A percentile compares a stretch with the other conserved stretches of the same genome.
Evolutionary conservation across 53 echinoderm and acorn worm species (phyloP).

Genomic region (Crossaster papposus): DNA sequence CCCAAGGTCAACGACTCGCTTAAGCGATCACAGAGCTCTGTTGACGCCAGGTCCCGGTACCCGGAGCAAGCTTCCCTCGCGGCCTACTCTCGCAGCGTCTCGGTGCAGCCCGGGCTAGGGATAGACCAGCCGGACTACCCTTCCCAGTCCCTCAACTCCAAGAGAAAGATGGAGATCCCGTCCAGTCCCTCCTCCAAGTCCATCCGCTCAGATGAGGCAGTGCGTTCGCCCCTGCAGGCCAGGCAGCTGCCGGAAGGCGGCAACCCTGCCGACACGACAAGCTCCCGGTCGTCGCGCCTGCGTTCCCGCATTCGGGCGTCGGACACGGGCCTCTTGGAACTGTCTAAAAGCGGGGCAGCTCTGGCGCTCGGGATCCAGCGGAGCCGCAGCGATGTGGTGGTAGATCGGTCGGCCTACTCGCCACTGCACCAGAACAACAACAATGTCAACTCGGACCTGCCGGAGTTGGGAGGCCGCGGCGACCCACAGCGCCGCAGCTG

Average conservation of each 20-base stretch:
- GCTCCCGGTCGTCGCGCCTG: background rate
- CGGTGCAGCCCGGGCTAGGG: background rate
- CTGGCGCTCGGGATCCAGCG: slow-evolving; percentile 36
- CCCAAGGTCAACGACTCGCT: slow-evolving; percentile 8
- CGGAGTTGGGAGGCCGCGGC: slow-evolving; percentile 18
- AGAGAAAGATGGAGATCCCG: slow-evolving; percentile 31
- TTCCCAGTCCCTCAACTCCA: background rate
- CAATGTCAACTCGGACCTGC: slow-evolving; percentile 75
- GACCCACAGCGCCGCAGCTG: slow-evolving; percentile 52
- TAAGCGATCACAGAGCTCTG: slow-evolving; percentile 38
- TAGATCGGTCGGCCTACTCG: slow-evolving; percentile 26
- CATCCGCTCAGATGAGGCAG: slow-evolving; percentile 28
- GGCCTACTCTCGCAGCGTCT: background rate
- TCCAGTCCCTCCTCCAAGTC: slow-evolving; percentile 33
- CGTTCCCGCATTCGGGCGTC: slow-evolving; percentile 38
- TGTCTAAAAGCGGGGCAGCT: slow-evolving; percentile 29
- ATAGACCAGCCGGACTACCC: slow-evolving; percentile 5
- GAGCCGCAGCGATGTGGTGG: slow-evolving; percentile 26
- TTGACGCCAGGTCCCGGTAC: slow-evolving; percentile 1
- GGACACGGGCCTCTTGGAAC: slow-evolving; percentile 46
- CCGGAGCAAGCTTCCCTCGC: slow-evolving; percentile 3
- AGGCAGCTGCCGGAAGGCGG: background rate
- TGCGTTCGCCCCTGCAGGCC: slow-evolving; percentile 19
- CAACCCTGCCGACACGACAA: background rate
- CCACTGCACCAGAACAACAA: slow-evolving; percentile 91